Conservation (phyloP, 2,113 vertebrate species). For the Myocastor coypus region DNA sequence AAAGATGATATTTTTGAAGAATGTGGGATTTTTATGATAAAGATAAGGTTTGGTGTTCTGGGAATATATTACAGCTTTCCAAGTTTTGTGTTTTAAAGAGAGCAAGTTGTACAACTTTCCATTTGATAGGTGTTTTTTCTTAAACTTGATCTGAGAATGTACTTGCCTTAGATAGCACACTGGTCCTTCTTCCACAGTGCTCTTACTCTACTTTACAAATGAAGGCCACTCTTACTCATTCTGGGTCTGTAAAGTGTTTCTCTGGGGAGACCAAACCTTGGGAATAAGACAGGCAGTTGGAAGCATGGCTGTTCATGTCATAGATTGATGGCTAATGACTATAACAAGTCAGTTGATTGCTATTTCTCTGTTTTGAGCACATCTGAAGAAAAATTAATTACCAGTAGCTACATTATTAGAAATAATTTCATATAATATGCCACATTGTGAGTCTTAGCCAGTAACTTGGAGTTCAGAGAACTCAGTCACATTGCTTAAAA, state of each 20-base stretch:
- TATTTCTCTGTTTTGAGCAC: neutral
- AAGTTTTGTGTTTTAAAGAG: conserved; percentile 40
- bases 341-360: neutral
- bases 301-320: neutral
- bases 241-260: neutral
- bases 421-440: neutral
- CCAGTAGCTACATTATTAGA: neutral
- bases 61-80: neutral
- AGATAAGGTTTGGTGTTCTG: neutral
- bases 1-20: neutral
- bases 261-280: neutral
- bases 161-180: neutral
- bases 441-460: neutral
- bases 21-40: neutral
- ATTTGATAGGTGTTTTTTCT: neutral
- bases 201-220: neutral
- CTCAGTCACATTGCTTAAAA: neutral
- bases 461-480: conserved; percentile 11
- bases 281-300: conserved; percentile 5
- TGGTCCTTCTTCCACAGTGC: neutral
- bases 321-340: neutral
- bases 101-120: neutral
- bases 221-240: neutral
- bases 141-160: neutral
- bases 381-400: neutral